phyloP scores from a whole-genome alignment of 92 coral and sea anemone genomes.

The Bergia puertoricense region DNA sequence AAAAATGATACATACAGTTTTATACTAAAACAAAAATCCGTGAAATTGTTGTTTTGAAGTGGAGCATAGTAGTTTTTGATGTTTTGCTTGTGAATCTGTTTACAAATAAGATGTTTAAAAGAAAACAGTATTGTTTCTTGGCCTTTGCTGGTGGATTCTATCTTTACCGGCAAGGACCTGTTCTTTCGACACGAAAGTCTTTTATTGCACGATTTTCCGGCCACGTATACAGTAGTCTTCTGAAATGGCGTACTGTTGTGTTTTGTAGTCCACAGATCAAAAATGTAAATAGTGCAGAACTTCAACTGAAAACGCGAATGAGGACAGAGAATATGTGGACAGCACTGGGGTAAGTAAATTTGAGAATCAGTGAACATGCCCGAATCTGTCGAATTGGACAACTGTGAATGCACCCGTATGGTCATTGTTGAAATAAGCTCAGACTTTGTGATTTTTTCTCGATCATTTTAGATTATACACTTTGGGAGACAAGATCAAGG shows the following conservation, averaged over 20 bases:
- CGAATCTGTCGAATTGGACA: neutral
- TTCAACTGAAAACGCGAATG: conserved; percentile 9
- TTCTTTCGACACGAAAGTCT: conserved; percentile 17
- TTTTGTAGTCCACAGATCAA: conserved; percentile 1
- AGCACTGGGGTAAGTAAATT: conserved; percentile 27
- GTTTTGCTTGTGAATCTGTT: neutral
- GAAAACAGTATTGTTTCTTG: neutral
- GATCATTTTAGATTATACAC: conserved; percentile 31
- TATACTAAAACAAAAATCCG: too few species aligned
- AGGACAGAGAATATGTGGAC: conserved; percentile 40
- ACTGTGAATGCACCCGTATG: neutral
- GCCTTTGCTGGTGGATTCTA: conserved; percentile 32
- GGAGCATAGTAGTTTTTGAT: neutral
- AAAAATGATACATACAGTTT: too few species aligned
- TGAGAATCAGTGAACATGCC: neutral
- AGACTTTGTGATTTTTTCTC: conserved; percentile 10
- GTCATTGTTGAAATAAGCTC: conserved; percentile 11
- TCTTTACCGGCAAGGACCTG: conserved; percentile 45
- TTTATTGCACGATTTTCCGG: conserved; percentile 34
- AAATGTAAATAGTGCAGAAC: conserved; percentile 7
- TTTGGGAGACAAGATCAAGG: conserved; percentile 31
- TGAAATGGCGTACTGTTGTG: conserved; percentile 1
- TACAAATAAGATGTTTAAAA: conserved; percentile 18
- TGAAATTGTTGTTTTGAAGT: neutral
- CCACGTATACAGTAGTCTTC: conserved; percentile 35